phyloP scores from a whole-genome alignment of 1,140 invertebrate species.

The Conopomorpha cramerella region DNA sequence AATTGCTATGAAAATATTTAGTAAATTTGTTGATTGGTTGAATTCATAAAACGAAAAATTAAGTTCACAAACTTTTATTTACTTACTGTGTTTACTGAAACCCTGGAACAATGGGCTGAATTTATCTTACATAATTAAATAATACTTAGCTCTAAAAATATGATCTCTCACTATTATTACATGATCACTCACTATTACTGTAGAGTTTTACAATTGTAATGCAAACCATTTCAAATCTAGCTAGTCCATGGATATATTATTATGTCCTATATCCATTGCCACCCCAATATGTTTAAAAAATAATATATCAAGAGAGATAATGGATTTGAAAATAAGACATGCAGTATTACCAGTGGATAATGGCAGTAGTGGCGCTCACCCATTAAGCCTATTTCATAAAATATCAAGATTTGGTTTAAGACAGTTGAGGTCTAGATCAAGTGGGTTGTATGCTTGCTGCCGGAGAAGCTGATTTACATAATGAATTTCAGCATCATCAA shows the following conservation, averaged over 20 bases:
- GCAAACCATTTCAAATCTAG: too few species aligned
- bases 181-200: too few species aligned
- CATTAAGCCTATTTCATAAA: neutral
- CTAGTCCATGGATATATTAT: too few species aligned
- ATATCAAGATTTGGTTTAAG: slow-evolving; percentile 13
- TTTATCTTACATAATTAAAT: slow-evolving; percentile 3
- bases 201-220: too few species aligned
- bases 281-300: too few species aligned
- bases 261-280: too few species aligned
- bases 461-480: slow-evolving; percentile 18
- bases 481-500: slow-evolving; percentile 16
- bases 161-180: neutral
- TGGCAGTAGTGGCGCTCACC: too few species aligned
- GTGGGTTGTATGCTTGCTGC: slow-evolving; percentile 31
- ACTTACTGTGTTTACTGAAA: too few species aligned
- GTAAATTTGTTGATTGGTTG: slow-evolving; percentile 34
- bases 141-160: slow-evolving; percentile 2
- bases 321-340: too few species aligned
- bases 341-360: too few species aligned
- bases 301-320: too few species aligned
- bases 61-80: neutral
- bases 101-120: too few species aligned
- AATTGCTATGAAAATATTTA: slow-evolving; percentile 33
- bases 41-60: slow-evolving; percentile 14
- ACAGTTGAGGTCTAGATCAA: slow-evolving; percentile 24